phyloP scores from a whole-genome alignment of 1,140 invertebrate genomes.

The Meloidogyne chitwoodi region DNA sequence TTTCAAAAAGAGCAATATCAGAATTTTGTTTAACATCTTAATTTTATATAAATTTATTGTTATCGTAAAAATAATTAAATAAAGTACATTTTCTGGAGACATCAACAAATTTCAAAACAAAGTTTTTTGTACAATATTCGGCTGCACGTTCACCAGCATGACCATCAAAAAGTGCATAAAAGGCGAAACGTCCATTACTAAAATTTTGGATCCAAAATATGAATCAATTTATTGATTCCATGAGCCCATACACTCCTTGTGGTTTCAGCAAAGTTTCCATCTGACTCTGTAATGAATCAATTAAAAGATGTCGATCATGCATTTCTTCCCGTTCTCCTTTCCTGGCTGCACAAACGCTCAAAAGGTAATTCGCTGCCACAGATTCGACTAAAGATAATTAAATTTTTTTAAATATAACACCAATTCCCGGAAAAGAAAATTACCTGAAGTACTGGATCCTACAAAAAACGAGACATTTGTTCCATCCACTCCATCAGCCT shows the following conservation, averaged over 20 bases:
- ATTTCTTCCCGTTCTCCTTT: constrained; percentile 65
- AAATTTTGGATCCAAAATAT: constrained; percentile 33
- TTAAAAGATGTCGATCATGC: constrained; percentile 58
- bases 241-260: constrained; percentile 19
- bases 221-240: not conserved
- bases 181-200: constrained; percentile 58
- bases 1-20: constrained; percentile 57
- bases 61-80: not conserved
- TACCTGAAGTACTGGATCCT: not conserved
- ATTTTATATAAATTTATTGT: not conserved
- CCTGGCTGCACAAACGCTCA: constrained; percentile 12
- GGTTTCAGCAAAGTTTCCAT: constrained; percentile 6
- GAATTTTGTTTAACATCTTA: constrained; percentile 18
- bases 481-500: not conserved
- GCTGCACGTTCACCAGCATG: constrained; percentile 63
- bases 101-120: constrained; percentile 46
- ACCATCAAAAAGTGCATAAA: constrained; percentile 64
- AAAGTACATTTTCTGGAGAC: constrained; percentile 39
- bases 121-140: constrained; percentile 62
- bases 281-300: constrained; percentile 51
- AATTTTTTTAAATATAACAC: too few relatives aligned
- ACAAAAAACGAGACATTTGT: not conserved
- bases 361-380: not conserved
- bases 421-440: too few relatives aligned
- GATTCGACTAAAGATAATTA: not conserved